Base-by-base conservation (phyloP, 1,140 invertebrate genomes). In the Pogonus chalceus region DNA sequence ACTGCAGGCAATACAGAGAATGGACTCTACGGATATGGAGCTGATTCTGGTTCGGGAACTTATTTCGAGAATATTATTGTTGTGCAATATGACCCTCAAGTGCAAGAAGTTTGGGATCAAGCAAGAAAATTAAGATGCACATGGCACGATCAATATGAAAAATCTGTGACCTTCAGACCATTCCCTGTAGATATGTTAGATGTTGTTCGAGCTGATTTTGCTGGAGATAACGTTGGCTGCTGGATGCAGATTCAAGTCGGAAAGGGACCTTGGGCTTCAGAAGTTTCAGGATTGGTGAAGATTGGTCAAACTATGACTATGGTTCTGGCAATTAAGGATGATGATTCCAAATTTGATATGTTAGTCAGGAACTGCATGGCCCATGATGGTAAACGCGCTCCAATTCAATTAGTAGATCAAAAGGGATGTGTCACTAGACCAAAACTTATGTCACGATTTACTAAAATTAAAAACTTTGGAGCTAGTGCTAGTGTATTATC, bases 301-400 rank as follows among this genome's bases (percentile, higher is more conserved):
- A 96, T 95, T 47, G 92, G 92, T 1, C 92, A 96, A 65, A 94
- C 92, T 0, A 95, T 96, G 92, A 96, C 92, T 2, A 95, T 96
- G 92, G 92, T 96, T 1, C 70, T 95, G 22, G 92, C 92, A 7
- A 96, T 96, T 58, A 95, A 96, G 70, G 92, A 96, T 58, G 91
- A 95, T 60, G 92, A 96, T 60, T 87, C 90, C 43, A 96, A 96
- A 68, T 96, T 96, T 67, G 92, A 96, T 70, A 96, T 96, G 92
- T 72, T 95, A 35, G 91, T 96, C 1, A 75, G 92, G 24, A 94
- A 96, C 64, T 96, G 92, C 66, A 88, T 95, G 70, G 92, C 92
- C 12, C 91, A 95, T 66, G 92, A 96, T 63, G 92, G 92, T 52
- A 92, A 94, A 70, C 79, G 91, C 43, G 90, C 91, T 0, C 91